These are phyloP conservation scores for Chlorodrepanis virens DNA, from an alignment of 2,113 vertebrate species.

Conservation along the genomic window DNA sequence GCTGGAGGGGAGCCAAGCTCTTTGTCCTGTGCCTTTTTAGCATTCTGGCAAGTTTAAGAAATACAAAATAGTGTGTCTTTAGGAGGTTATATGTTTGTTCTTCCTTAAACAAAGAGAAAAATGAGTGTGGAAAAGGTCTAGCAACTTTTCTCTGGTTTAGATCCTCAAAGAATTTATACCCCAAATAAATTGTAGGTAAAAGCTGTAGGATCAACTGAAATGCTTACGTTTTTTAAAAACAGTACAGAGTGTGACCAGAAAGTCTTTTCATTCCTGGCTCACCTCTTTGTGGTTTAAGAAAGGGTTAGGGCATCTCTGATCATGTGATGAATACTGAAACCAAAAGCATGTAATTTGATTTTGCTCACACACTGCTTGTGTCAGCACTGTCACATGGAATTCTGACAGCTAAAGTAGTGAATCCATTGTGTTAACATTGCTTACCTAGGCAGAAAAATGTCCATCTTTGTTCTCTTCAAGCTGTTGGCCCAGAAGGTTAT, in stretches of 20 bases:
- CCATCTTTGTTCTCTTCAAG: slow-evolving; percentile 83
- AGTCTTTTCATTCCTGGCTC: neutral
- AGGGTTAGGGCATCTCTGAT: neutral
- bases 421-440: neutral
- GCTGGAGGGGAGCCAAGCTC: neutral
- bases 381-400: neutral
- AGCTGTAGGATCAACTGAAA: neutral
- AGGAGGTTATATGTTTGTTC: neutral
- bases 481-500: slow-evolving; percentile 78
- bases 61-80: neutral
- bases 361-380: neutral
- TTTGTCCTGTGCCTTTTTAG: neutral
- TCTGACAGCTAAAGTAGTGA: neutral
- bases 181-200: neutral
- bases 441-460: slow-evolving; percentile 89
- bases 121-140: neutral
- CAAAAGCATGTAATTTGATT: neutral
- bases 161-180: neutral
- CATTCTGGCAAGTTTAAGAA: neutral
- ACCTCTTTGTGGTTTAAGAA: neutral
- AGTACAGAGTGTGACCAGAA: neutral
- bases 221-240: neutral
- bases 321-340: neutral
- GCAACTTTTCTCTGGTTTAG: neutral
- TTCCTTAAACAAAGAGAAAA: neutral